A percentile compares a stretch with the other conserved stretches of the same genome.
Conservation (phyloP, 2,797 vertebrate genomes). For the Gallinago solitaria region DNA sequence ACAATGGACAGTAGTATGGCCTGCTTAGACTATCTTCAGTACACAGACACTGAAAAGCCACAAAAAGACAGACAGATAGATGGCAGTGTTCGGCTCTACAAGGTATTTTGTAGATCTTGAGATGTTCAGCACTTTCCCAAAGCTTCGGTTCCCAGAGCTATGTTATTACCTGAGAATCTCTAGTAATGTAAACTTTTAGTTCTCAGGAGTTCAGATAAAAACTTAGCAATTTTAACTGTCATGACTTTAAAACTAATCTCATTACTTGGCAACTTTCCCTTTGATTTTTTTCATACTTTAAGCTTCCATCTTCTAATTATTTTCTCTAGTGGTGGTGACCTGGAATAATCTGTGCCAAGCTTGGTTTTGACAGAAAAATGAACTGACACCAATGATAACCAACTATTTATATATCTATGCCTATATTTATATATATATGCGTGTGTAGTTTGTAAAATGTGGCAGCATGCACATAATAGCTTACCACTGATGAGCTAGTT, state of each 20-base stretch:
- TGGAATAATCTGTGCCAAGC: not conserved
- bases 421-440: not conserved
- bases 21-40: not conserved
- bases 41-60: not conserved
- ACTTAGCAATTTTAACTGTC: not conserved
- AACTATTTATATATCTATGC: not conserved
- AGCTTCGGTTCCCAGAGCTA: not conserved
- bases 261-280: not conserved
- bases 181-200: not conserved
- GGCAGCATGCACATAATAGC: not conserved
- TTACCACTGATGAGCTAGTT: not conserved
- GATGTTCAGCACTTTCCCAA: not conserved
- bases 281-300: not conserved
- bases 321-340: not conserved
- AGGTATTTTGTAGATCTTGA: not conserved
- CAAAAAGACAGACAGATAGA: not conserved
- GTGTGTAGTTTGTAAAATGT: not conserved
- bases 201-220: not conserved
- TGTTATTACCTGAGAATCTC: not conserved
- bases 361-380: slow-evolving; percentile 15
- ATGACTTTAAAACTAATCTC: not conserved
- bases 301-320: not conserved
- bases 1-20: not conserved
- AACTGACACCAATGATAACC: not conserved
- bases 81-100: slow-evolving; percentile 28